These are phyloP conservation scores for Chamaetylas fuelleborni DNA, from an alignment of 2,113 vertebrate genomes.

Conservation along the genomic window DNA sequence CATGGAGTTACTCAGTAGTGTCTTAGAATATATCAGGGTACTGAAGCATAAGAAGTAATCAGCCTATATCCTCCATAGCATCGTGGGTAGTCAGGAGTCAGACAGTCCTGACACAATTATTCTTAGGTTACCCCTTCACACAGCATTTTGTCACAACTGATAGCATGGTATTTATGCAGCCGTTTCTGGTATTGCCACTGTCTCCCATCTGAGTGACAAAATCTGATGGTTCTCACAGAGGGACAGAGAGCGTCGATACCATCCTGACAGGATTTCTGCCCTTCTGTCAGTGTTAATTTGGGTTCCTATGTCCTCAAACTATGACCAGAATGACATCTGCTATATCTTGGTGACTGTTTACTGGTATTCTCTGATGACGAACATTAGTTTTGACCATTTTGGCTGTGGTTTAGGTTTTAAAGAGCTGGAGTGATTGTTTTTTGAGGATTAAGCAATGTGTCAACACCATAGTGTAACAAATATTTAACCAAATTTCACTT, in stretches of 20 bases:
- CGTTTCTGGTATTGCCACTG: background rate
- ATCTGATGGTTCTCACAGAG: background rate
- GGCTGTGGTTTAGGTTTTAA: background rate
- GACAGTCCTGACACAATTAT: background rate
- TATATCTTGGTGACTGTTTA: background rate
- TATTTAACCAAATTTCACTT: background rate
- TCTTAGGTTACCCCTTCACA: background rate
- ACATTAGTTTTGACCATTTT: background rate
- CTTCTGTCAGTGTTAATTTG: background rate
- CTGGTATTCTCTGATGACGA: background rate
- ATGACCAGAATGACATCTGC: background rate
- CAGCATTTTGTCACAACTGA: background rate
- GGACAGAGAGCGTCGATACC: rapidly evolving
- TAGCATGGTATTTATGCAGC: background rate
- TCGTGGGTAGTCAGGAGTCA: background rate
- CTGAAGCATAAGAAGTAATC: background rate
- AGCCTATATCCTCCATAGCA: background rate
- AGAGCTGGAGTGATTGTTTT: background rate
- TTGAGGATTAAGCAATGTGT: background rate
- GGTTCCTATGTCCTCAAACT: background rate
- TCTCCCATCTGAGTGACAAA: background rate
- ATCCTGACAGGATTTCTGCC: background rate
- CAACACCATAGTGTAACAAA: background rate
- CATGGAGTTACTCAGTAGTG: rapidly evolving
- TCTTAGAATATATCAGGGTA: background rate